Percentiles rank a stretch among this genome's conserved stretches.
These are phyloP conservation scores for Macroramphosus scolopax DNA, from an alignment of 2,797 vertebrate genomes.

Conservation along the genomic window DNA sequence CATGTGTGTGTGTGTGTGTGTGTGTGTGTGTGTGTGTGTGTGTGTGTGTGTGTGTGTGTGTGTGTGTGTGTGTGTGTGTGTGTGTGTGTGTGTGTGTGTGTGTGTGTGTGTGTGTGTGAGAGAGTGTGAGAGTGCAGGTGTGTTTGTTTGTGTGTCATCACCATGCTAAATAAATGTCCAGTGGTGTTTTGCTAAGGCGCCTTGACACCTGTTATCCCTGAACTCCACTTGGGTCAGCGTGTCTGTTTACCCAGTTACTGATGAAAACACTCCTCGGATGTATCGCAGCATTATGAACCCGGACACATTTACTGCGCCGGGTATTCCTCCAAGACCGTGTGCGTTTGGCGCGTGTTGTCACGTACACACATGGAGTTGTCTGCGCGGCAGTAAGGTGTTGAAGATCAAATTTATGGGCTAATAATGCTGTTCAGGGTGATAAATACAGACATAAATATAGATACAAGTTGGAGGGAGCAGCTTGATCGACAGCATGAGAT, in stretches of 20 bases:
- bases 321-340: constrained; percentile 39
- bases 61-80: no score
- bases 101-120: background rate
- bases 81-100: no score
- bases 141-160: constrained; percentile 13
- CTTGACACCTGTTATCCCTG: constrained; percentile 29
- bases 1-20: constrained; percentile 13
- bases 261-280: constrained; percentile 48
- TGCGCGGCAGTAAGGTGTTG: constrained; percentile 18
- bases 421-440: constrained; percentile 23
- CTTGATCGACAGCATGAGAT: constrained; percentile 10
- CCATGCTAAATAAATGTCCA: constrained; percentile 59
- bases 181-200: constrained; percentile 40
- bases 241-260: constrained; percentile 59
- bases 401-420: constrained; percentile 34
- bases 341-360: constrained; percentile 23
- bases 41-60: background rate
- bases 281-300: constrained; percentile 30
- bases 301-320: constrained; percentile 50
- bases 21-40: constrained; percentile 1
- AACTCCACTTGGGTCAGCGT: constrained; percentile 12
- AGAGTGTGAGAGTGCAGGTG: background rate
- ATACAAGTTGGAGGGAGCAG: constrained; percentile 21
- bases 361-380: background rate
- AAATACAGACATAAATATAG: constrained; percentile 16